Evolutionary conservation across 2,888 invertebrate genomes (phyloP).

Genomic region (Bembecia ichneumoniformis): DNA sequence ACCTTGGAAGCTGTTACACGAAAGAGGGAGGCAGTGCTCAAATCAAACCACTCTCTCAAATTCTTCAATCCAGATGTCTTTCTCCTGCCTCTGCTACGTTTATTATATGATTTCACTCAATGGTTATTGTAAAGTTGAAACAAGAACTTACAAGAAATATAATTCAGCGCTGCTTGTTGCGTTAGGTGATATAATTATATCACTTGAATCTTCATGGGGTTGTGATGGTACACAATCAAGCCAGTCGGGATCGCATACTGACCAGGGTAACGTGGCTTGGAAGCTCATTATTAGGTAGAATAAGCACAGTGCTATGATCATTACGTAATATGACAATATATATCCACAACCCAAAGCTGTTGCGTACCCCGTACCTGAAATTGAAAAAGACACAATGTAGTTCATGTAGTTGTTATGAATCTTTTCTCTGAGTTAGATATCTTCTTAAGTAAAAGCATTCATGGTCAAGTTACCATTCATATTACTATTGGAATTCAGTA

Average conservation of each 20-base stretch:
- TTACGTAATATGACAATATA: constrained; percentile 83
- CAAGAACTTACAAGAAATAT: constrained; percentile 66
- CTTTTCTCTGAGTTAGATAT: too few species aligned
- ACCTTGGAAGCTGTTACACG: too few species aligned
- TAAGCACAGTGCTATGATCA: constrained; percentile 79
- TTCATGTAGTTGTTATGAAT: too few species aligned
- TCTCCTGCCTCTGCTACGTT: too few species aligned
- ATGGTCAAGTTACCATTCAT: too few species aligned
- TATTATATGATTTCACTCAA: too few species aligned
- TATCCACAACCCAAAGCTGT: constrained; percentile 74
- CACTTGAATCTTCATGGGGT: constrained; percentile 19
- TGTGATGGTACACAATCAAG: constrained; percentile 47
- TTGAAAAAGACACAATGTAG: too few species aligned
- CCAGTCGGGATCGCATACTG: constrained; percentile 75
- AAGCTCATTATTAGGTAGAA: constrained; percentile 83
- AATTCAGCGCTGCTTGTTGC: constrained; percentile 71
- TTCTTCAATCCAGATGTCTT: too few species aligned
- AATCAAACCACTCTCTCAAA: too few species aligned
- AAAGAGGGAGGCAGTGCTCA: too few species aligned
- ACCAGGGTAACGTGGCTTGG: constrained; percentile 79
- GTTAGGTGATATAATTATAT: constrained; percentile 16
- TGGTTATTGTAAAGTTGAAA: not conserved
- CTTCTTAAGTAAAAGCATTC: too few species aligned
- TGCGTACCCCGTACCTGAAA: constrained; percentile 77
- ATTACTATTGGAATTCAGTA: too few species aligned